Evolutionary conservation across 1,140 invertebrate genomes (phyloP), one percentile per base, ranked within the genome.

Genomic region (Orchesella cincta): DNA sequence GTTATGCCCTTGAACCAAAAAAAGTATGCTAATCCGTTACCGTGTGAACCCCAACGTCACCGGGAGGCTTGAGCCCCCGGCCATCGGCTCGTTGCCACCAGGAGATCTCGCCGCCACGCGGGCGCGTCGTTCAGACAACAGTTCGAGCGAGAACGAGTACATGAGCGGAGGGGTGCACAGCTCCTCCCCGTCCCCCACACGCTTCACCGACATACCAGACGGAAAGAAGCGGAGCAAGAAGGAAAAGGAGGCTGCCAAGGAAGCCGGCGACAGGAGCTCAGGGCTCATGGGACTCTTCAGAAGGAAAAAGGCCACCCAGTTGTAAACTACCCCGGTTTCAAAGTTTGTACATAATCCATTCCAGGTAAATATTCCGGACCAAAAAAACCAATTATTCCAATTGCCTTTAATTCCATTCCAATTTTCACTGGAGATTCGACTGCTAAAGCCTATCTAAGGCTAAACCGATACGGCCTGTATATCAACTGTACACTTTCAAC

Each of bases 251-350:
- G 81, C 81, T 71, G 75, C 74, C 62, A 80, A 81, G 78, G 83
- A 73, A 76, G 81, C 71, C 74, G 74, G 79, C 79, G 80, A 73
- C 79, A 79, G 76, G 33, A 75, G 82, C 35, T n/a, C 26, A 35
- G 80, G 80, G 26, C 76, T 83, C 34, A 78, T 83, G 76, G 81
- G 83, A 51, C 76, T 83, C 33, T 83, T 83, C 76, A 76, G 81
- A 1, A 78, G 81, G 70, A 82, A 81, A 73, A 83, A 83, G 75
- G 81, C 82, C 0, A 83, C 83, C 31, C 78, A 83, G 14, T 76
- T 83, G 64, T 83, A 80, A 71, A 71, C n/a, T n/a, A n/a, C n/a
- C n/a, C n/a, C 46, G 46, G 12, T 51, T 51, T 51, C n/a, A n/a
- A 51, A 51, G n/a, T 51, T n/a, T n/a, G n/a, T n/a, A n/a, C n/a